These are phyloP conservation scores for Haliclystus octoradiatus DNA, from an alignment of 30 jellyfish, hydroid and myxozoan genomes.

Conservation along the genomic window DNA sequence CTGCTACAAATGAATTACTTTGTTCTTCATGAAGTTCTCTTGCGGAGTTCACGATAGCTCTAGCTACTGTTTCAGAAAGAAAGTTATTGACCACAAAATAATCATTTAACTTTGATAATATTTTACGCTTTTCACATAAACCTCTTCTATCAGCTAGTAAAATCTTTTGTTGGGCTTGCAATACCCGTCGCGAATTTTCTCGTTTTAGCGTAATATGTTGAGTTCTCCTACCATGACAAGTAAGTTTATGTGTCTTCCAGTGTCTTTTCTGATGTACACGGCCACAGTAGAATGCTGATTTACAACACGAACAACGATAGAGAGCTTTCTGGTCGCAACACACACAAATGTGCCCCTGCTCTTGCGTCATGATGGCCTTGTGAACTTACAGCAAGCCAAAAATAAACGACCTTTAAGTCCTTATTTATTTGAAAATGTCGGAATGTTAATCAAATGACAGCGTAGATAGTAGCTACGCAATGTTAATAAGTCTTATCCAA, in stretches of 20 bases:
- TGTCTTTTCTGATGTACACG: not conserved
- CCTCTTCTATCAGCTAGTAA: not conserved
- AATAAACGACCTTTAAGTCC: too few relatives aligned
- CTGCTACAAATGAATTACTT: not conserved
- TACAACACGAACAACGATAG: not conserved
- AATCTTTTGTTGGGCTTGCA: not conserved
- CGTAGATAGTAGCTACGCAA: too few relatives aligned
- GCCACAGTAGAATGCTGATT: not conserved
- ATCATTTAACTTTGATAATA: not conserved
- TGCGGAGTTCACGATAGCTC: not conserved
- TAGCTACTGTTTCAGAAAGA: not conserved
- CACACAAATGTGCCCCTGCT: too few relatives aligned
- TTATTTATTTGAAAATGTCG: too few relatives aligned
- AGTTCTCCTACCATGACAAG: too few relatives aligned
- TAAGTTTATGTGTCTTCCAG: not conserved
- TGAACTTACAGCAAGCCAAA: too few relatives aligned
- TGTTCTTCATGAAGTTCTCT: not conserved
- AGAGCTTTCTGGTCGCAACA: too few relatives aligned
- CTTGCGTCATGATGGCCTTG: too few relatives aligned
- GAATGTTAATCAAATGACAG: too few relatives aligned
- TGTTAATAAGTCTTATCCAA: too few relatives aligned
- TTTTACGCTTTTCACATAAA: not conserved
- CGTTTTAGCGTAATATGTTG: too few relatives aligned
- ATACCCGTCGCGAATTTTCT: too few relatives aligned
- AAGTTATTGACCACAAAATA: not conserved